Base-by-base conservation (phyloP, 2,888 invertebrate species). In the Acanthoscelides obtectus region DNA sequence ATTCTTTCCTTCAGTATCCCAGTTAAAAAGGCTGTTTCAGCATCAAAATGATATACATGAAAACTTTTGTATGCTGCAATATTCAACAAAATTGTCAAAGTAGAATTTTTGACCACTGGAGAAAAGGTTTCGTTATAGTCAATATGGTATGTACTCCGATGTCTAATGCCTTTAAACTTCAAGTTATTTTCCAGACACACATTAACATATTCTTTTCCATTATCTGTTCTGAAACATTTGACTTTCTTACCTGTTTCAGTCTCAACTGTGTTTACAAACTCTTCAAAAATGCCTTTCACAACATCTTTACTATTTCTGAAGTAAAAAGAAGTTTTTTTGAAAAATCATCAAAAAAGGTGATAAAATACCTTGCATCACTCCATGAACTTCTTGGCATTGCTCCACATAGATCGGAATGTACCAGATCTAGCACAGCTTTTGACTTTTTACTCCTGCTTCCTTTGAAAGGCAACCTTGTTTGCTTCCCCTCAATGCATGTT, bases 111-210 rank as follows among this genome's bases (percentile, higher is more conserved):
- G 6, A 67, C 66, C 19, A 70, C 72, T 0, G 72, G 72, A 45
- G 70, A 67, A 70, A 70, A 72, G 12, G 72, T 72, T 66, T 72
- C 72, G 8, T 2, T 19, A 65, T 63, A 72, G 64, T 72, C 69
- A 19, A 72, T 25, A 22, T 17, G 64, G 21, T 20, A 64, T 22
- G 69, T 69, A 4, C 20, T 20, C 65, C 64, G 65, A 65, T 69
- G 65, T 69, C 25, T 66, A 19, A 69, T 65, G 64, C 69, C 69
- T 25, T n/a, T 65, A 22, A 22, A 25, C 65, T 69, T 69, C 22
- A 65, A 65, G 0, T n/a, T 64, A 64, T 64, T 69, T 22, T 22
- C 20, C 6, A 22, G 66, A 64, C 64, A 17, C 12, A 66, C 22
- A 69, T 64, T 65, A 65, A 22, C 22, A 25, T 65, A 69, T 20